Conservation (phyloP, 2,888 invertebrate genomes). For the Embidobia sp. region DNA sequence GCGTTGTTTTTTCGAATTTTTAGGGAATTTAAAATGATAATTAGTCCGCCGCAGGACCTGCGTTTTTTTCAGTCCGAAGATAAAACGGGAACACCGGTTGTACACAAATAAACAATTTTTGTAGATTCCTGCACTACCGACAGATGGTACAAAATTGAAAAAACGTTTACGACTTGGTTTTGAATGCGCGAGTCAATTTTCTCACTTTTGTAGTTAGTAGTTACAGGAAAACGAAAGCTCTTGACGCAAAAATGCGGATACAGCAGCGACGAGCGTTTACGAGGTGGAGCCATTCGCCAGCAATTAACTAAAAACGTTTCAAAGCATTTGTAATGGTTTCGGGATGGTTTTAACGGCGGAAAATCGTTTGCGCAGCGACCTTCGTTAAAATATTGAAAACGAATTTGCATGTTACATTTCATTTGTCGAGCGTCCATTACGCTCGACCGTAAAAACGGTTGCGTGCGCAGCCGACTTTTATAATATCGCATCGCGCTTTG, state of each 20-base stretch:
- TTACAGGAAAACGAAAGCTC: background rate
- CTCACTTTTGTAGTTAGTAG: conserved; percentile 1
- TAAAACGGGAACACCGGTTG: background rate
- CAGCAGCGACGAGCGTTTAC: background rate
- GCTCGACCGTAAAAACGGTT: conserved; percentile 19
- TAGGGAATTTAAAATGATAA: conserved; percentile 19
- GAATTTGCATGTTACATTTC: conserved; percentile 22
- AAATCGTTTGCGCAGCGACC: background rate
- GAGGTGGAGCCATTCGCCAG: conserved; percentile 5
- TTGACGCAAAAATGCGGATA: background rate
- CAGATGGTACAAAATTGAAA: too few relatives aligned
- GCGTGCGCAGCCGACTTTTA: conserved; percentile 9
- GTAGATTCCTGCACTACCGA: too few relatives aligned
- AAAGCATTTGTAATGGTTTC: too few relatives aligned
- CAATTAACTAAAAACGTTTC: conserved; percentile 23
- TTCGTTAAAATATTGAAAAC: conserved; percentile 24
- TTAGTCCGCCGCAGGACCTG: background rate
- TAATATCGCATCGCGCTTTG: conserved; percentile 2
- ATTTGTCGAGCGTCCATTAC: conserved; percentile 14
- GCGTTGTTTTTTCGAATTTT: too few relatives aligned
- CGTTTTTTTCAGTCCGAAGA: too few relatives aligned
- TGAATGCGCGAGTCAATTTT: too few relatives aligned
- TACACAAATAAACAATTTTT: too few relatives aligned
- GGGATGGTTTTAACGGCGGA: background rate
- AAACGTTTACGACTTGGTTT: too few relatives aligned